phyloP scores from a whole-genome alignment of 2,888 invertebrate genomes.

The Drosophila neoperkinsi region DNA sequence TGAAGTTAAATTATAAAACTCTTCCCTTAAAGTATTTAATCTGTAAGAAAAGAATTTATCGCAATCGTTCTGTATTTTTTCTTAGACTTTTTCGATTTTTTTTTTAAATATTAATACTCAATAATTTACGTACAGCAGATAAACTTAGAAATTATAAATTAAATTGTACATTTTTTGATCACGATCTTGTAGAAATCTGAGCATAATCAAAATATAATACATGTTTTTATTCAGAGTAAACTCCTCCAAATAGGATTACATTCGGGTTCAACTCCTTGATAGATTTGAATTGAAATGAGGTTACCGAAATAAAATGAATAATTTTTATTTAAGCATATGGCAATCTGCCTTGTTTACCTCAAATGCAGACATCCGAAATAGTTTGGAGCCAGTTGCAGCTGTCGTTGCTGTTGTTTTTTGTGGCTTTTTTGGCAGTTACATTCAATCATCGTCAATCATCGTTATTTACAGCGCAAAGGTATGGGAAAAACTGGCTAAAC shows the following conservation, averaged over 20 bases:
- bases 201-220: not conserved
- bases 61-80: not conserved
- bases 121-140: not conserved
- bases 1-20: not conserved
- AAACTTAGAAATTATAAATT: not conserved
- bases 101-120: not conserved
- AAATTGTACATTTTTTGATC: not conserved
- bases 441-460: conserved; percentile 58
- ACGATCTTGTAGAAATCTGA: not conserved
- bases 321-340: not conserved
- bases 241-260: not conserved
- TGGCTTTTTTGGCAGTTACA: conserved; percentile 17
- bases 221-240: not conserved
- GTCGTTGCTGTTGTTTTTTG: conserved; percentile 11
- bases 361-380: not conserved
- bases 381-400: conserved; percentile 17
- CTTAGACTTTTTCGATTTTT: not conserved
- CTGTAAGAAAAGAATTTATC: not conserved
- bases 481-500: conserved; percentile 38
- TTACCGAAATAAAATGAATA: not conserved
- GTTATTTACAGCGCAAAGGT: conserved; percentile 28
- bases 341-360: not conserved
- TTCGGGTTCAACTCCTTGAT: not conserved
- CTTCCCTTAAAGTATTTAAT: not conserved
- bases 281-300: not conserved